Percentiles rank a stretch among this genome's conserved stretches.
Evolutionary conservation across 1,140 invertebrate species (phyloP).

Genomic region (Brachionus rubens): DNA sequence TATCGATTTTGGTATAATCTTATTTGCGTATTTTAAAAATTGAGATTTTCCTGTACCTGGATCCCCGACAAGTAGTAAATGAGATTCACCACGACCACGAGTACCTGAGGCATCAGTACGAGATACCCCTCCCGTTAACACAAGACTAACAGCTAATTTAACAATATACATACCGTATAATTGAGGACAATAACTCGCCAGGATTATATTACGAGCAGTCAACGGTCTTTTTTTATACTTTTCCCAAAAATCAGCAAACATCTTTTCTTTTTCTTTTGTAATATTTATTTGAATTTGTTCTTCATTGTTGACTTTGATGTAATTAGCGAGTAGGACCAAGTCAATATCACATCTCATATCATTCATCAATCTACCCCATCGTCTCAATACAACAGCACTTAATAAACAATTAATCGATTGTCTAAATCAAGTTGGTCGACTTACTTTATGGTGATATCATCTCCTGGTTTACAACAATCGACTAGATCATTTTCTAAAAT

Average conservation of each 20-base stretch:
- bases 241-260: slow-evolving; percentile 74
- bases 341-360: slow-evolving; percentile 66
- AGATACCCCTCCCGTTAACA: slow-evolving; percentile 70
- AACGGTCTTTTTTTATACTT: slow-evolving; percentile 67
- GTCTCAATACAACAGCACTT: neutral
- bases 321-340: slow-evolving; percentile 71
- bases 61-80: slow-evolving; percentile 82
- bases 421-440: slow-evolving; percentile 34
- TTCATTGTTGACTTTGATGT: slow-evolving; percentile 70
- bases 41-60: slow-evolving; percentile 85
- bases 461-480: slow-evolving; percentile 79
- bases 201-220: slow-evolving; percentile 72
- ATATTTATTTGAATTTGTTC: slow-evolving; percentile 62
- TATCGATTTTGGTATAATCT: slow-evolving; percentile 71
- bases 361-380: neutral
- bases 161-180: slow-evolving; percentile 81
- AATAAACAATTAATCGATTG: neutral
- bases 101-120: slow-evolving; percentile 52
- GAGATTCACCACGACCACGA: slow-evolving; percentile 71
- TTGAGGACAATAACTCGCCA: slow-evolving; percentile 79
- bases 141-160: slow-evolving; percentile 75
- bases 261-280: slow-evolving; percentile 59
- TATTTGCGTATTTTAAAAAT: slow-evolving; percentile 73
- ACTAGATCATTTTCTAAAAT: slow-evolving; percentile 76
- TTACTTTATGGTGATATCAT: slow-evolving; percentile 78